Base-by-base conservation (phyloP, 2,113 vertebrate species). In the Esox niger region DNA sequence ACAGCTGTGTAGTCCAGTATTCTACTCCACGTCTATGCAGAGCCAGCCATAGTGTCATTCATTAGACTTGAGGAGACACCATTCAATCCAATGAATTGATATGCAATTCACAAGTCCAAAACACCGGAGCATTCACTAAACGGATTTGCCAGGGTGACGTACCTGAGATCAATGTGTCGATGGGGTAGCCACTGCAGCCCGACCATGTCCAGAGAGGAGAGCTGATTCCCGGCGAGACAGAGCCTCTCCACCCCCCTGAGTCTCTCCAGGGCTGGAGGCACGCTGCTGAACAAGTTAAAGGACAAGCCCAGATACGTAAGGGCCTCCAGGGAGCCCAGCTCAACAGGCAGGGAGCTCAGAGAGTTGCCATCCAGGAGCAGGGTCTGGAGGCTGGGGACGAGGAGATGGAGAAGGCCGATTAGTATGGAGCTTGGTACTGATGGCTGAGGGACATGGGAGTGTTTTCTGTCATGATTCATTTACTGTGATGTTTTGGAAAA, bases 281-380 rank as follows among this genome's bases (percentile, higher is more conserved):
- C 84, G 80, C 87, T 75, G 54, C 83, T 86, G 90, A 99, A 98
- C 64, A 92, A 89, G 7, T 99, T 99, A 88, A 99, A 99, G 84
- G 96, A 98, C 68, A 99, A 88, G 67, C 97, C 93, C 10, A 98
- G 89, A 23, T 97, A 98, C 82, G 83, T 91, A 68, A 99, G 93
- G 52, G 90, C 89, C 67, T 91, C 91, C 89, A 98, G 92, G 56
- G 87, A 93, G 81, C 93, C 93, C 87, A 99, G 77, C 79, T 96
- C 95, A 11, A 69, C 80, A 6, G 96, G 96, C 79, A 99, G 91
- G 7, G 85, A 88, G 23, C 84, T 88, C 61, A 99, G 93, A 65
- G 86, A 89, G 89, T 99, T 99, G 20, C 96, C 94, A 62, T 99
- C 97, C 87, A 99, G 84, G 75, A 98, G 89, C 79, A 99, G 93